These are phyloP conservation scores for Protophormia terraenovae DNA, from an alignment of 2,888 invertebrate genomes.

Conservation along the genomic window DNA sequence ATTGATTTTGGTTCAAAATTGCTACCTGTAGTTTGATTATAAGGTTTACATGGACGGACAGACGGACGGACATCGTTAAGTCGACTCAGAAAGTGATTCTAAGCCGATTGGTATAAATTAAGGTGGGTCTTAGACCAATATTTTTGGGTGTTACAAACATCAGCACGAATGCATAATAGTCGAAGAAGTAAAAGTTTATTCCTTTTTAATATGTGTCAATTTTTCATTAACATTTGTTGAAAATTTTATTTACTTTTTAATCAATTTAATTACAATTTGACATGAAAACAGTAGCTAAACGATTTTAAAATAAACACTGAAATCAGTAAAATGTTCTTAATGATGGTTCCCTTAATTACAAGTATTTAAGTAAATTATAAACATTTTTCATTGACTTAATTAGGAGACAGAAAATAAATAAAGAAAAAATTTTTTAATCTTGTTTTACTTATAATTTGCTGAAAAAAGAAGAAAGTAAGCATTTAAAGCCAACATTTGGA, in stretches of 20 bases:
- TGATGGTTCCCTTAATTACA: conserved; percentile 35
- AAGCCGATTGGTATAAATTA: too few species aligned
- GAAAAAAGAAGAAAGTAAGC: too few species aligned
- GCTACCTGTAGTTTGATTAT: too few species aligned
- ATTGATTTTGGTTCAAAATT: too few species aligned
- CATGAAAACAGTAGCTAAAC: conserved; percentile 13
- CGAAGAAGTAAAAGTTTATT: not conserved
- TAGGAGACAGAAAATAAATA: not conserved
- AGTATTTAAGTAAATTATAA: conserved; percentile 36
- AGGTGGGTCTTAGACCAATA: too few species aligned
- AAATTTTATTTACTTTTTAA: not conserved
- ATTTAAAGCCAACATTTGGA: not conserved
- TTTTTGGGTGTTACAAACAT: too few species aligned
- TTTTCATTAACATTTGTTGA: not conserved
- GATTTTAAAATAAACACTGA: not conserved
- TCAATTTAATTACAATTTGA: conserved; percentile 1
- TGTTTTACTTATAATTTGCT: not conserved
- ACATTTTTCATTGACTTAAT: conserved; percentile 17
- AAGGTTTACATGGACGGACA: too few species aligned
- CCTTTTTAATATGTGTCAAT: not conserved
- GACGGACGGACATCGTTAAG: too few species aligned
- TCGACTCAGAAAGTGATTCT: too few species aligned
- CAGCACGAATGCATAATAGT: too few species aligned
- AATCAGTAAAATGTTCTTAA: conserved; percentile 21
- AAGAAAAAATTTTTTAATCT: not conserved